phyloP scores from a whole-genome alignment of 2,888 invertebrate species.

The Gnatocerus cornutus region DNA sequence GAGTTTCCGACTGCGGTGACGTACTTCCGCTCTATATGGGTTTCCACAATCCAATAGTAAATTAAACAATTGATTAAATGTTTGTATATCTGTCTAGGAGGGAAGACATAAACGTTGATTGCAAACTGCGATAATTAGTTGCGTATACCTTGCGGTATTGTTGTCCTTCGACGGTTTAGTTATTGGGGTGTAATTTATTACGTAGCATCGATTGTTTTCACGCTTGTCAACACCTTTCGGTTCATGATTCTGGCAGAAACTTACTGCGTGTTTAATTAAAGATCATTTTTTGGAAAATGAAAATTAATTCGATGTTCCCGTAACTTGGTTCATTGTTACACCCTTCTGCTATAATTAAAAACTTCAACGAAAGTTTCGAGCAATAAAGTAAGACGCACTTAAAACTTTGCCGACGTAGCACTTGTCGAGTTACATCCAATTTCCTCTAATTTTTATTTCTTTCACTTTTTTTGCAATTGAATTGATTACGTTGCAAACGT shows the following conservation, averaged over 20 bases:
- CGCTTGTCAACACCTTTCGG: constrained; percentile 10
- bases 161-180: constrained; percentile 20
- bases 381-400: constrained; percentile 40
- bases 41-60: constrained; percentile 40
- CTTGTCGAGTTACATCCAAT: constrained; percentile 41
- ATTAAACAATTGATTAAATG: constrained; percentile 49
- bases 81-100: constrained; percentile 40
- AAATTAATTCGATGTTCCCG: constrained; percentile 41
- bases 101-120: constrained; percentile 30
- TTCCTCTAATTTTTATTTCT: constrained; percentile 24
- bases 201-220: constrained; percentile 18
- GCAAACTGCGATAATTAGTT: constrained; percentile 33
- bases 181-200: constrained; percentile 29
- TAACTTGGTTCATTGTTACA: constrained; percentile 21
- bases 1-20: constrained; percentile 49
- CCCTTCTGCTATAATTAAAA: constrained; percentile 41
- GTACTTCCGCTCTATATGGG: constrained; percentile 43
- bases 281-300: constrained; percentile 18
- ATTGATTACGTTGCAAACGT: constrained; percentile 18
- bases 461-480: constrained; percentile 15
- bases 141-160: constrained; percentile 21
- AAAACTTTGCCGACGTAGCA: constrained; percentile 37
- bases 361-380: constrained; percentile 28
- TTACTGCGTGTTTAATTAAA: constrained; percentile 35
- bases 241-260: neutral